Base-by-base conservation (phyloP, 2,113 vertebrate species). In the Tragulus kanchil region DNA sequence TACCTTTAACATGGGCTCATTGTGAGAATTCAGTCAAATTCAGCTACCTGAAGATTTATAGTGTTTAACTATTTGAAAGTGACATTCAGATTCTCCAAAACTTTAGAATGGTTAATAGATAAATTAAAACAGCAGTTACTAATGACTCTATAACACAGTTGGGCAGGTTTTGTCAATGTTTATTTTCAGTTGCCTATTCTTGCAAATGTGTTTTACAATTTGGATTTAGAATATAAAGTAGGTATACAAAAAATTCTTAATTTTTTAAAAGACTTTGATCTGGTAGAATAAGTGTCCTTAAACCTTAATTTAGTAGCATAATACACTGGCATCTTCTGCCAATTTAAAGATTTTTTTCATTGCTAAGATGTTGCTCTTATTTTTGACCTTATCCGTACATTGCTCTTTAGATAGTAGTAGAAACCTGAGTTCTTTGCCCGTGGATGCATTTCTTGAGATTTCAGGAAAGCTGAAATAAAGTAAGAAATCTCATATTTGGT, bases 401-500 rank as follows among this genome's bases (percentile, higher is more conserved):
- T 95, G 31, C 64, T 94, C 86, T 69, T 97, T 58, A 75, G 36
- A 48, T 77, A 79, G 1, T 94, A 88, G 61, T 77, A 69, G 69
- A 90, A 93, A 95, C 54, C 77, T 48, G 14, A 87, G 31, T 52
- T 64, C 36, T 96, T 94, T 96, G 89, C 21, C 94, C 64, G 16
- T 93, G 23, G 52, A 58, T 65, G 19, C 3, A n/a, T 28, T 95
- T 90, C 13, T 87, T 97, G 89, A 93, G n/a, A 75, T 65, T 92
- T 93, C 59, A 85, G 6, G 85, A 50, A 91, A 81, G 82, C 85
- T 94, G 59, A 88, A 95, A 61, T 71, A 85, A 90, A 88, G 48
- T 81, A 84, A 93, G 81, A 95, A 96, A 85, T 90, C 52, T 94
- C n/a, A 58, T 89, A 77, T 89, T 86, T 96, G 75, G 58, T 93